Base-by-base conservation (phyloP, 35 echinoderm and acorn worm species). In the Holothuria glaberrima region DNA sequence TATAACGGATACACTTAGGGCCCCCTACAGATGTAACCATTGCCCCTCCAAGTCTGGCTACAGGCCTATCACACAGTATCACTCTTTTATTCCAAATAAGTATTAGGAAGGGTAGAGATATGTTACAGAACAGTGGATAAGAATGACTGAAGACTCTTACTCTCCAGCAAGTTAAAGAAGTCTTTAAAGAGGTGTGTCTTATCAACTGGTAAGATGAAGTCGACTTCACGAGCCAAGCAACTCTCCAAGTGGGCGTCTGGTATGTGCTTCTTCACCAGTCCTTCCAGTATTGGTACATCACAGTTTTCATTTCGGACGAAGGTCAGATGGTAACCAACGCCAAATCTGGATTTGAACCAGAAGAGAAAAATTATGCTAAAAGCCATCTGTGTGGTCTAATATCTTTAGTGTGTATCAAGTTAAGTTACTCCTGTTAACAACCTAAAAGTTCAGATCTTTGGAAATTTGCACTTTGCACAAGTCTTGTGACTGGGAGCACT, bases 281-380 rank as follows among this genome's bases (percentile, higher is more conserved):
- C 73, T 0, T 71, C 66, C 30, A 99, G 71, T 12, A 20, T 29
- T 24, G 58, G 54, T 38, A 93, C 75, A 70, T 89, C 85, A 82
- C 89, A 91, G 22, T 71, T 73, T 25, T 88, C 67, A 54, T 91
- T 95, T 60, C 89, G 81, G 2, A 99, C 97, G 22, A 99, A 86
- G 36, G 93, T 99, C 91, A 99, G 82, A 68, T 99, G 97, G 79
- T 95, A 94, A 7, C 97, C 97, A 26, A 95, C 91, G 16, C 97
- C 97, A 91, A 94, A 97, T 59, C 95, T 97, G 59, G 20, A 48
- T 54, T 5, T 17, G 50, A 54, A 46, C 44, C 44, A 46, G 4
- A 2, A 54, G 10, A 54, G 13, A 54, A 54, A 54, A 54, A 54
- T 54, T 2, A 14, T 54, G 50, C 50, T 14, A 17, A 1, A 54